Evolutionary conservation across 2,888 invertebrate genomes (phyloP), one percentile per base, ranked within the genome.

Genomic region (Pycnomerus fuliginosus): DNA sequence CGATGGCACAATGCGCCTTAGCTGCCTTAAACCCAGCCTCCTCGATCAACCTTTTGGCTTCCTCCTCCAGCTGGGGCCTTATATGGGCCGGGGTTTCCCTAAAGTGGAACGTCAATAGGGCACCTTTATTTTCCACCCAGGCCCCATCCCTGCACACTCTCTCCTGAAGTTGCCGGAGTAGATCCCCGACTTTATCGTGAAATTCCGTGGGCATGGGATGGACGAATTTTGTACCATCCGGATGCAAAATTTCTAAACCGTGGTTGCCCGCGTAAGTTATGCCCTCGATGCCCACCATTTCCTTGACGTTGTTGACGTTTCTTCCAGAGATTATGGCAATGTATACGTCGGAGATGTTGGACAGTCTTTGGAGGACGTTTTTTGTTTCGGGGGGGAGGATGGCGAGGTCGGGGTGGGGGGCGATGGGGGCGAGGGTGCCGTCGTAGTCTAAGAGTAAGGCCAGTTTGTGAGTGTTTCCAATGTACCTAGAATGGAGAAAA

Each of bases 51-150:
- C 75, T 74, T 54, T 80, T 79, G 0, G 90, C 91, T 59, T 82
- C 79, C n/a, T 80, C 80, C 1, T 86, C 82, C 67, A 91, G 77
- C 3, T 77, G 78, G 0, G 80, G 76, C 27, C 63, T 54, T 52
- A 83, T 73, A 33, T 83, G 77, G 35, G 78, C 65, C 5, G 90
- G 90, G 0, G 90, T 87, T 73, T 91, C 90, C 4, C 91, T 82
- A 73, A 83, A 92, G 69, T 92, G 92, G 78, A 90, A 91, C 2
- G 92, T 91, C 23, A 92, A 73, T 3, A 91, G 72, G 0, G 90
- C 87, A 0, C 91, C 91, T 67, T 92, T 92, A 72, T 91, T 91
- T 69, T 92, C 92, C 4, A 92, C 91, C 91, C 92, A 92, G 0
- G 91, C 90, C 2, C 92, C 91, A 60, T 91, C 89, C 53, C 79